Conservation (phyloP, 2,888 invertebrate species). For the Lasioglossum malachurum region DNA sequence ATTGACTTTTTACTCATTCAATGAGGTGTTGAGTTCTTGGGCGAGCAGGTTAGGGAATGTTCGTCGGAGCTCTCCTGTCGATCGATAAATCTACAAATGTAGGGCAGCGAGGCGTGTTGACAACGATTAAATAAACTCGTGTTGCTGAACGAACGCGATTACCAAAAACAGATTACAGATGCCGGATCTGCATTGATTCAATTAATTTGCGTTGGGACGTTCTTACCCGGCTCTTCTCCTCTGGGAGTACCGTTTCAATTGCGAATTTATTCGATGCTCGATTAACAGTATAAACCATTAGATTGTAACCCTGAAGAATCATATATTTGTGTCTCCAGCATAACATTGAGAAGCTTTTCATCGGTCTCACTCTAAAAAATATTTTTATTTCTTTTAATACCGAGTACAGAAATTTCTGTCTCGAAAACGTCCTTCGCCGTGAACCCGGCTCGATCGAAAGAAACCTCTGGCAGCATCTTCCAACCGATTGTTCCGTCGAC, state of each 20-base stretch:
- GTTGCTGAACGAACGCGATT: constrained; percentile 17
- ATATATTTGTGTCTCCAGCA: background rate
- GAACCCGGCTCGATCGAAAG: constrained; percentile 28
- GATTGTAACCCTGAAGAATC: background rate
- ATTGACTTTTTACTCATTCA: too few relatives aligned
- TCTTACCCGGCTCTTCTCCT: background rate
- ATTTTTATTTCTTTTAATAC: too few relatives aligned
- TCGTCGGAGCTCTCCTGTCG: constrained; percentile 40
- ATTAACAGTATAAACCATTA: background rate
- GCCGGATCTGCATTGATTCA: background rate
- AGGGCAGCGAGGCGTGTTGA: constrained; percentile 40
- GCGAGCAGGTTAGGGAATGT: constrained; percentile 21
- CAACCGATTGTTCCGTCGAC: constrained; percentile 31
- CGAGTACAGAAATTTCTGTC: background rate
- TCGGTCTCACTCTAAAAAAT: background rate
- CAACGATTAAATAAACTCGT: constrained; percentile 20
- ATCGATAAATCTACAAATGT: constrained; percentile 49
- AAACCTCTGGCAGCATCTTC: constrained; percentile 51
- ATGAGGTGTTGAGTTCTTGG: background rate
- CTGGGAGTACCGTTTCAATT: background rate
- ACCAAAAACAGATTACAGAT: background rate
- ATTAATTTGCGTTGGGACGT: background rate
- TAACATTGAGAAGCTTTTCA: background rate
- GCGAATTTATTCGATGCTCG: background rate
- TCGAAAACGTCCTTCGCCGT: constrained; percentile 5